Base-by-base conservation (phyloP, 1,140 invertebrate genomes). In the Drosophila repleta region DNA sequence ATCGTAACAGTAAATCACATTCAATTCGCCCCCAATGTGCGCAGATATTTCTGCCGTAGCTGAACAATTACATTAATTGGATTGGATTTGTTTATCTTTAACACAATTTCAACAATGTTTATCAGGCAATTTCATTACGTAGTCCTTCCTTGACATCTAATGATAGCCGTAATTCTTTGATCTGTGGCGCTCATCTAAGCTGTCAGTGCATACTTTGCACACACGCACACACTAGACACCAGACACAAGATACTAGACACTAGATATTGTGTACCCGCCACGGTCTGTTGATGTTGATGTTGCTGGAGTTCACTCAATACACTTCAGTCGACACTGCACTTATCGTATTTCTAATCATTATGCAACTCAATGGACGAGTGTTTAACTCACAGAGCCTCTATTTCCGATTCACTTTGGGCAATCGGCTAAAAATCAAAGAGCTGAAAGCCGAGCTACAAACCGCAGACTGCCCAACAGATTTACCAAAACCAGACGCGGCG, bases 291-390 rank as follows among this genome's bases (percentile, higher is more conserved):
- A 24, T 11, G 39, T 41, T 4, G 39, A 29, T 35, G 15, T 29
- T 58, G 41, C 37, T 46, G 61, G 37, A 26, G 29, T 46, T 45
- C 20, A 63, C 49, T 53, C n/a, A 46, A 43, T 63, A 26, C 26
- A 45, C 56, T 45, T 26, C 41, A 20, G 21, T 29, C 56, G 11
- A 32, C 56, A 52, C 18, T 41, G 49, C 61, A 72, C 73, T 76
- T 76, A 76, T 76, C 73, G 56, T 62, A 49, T 61, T 67, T 76
- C 69, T 60, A 76, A 76, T 72, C 69, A 45, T 72, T 72, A 62
- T 61, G 62, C 69, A 67, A 74, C 57, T 39, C 35, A 26, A 60
- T 61, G 56, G 63, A 29, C 29, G 61, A 73, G 69, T 75, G 73
- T 72, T 75, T 65, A 71, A 55, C 61, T 62, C 64, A 61, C 55